Base-by-base conservation (phyloP, 2,797 vertebrate species). In the Euthynnus affinis region DNA sequence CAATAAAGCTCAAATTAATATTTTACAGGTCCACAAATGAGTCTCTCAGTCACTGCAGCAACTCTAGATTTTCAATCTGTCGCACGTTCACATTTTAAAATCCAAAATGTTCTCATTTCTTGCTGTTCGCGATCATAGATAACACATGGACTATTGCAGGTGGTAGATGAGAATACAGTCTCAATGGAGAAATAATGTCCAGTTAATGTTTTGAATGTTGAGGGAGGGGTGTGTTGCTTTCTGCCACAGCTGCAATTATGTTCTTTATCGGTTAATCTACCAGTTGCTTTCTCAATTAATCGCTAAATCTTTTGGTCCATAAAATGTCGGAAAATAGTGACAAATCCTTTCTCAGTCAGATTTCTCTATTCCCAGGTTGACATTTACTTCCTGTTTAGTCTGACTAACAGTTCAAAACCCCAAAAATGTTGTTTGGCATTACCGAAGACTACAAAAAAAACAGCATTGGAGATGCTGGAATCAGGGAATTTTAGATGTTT, bases 1-100 rank as follows among this genome's bases (percentile, higher is more conserved):
- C 49, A 62, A 32, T 12, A 27, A 29, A 29, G 56, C 22, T 49
- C 5, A 15, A 44, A 80, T 49, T 23, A 70, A 76, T 70, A 80
- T 73, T 72, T 80, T 34, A 76, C 14, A 71, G 9, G 4, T 56
- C 20, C 32, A 61, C 55, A 70, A 61, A 37, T 66, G 10, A 61
- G 44, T 51, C 34, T 23, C 25, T 12, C 0, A 56, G 23, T 75
- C 32, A 13, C 8, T 13, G 57, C 58, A 57, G 62, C 34, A 48
- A 32, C 59, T 15, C 12, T 4, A 18, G 17, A 10, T 23, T 32
- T 2, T 25, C 6, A 20, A 18, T 56, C 18, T 52, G 62, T 3
- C 44, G 13, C 0, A n/a, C 18, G 0, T 49, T 49, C 46, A 8
- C 7, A 8, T 49, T 20, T 20, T 9, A 8, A 46, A 49, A 44